These are phyloP conservation scores for Notamacropus eugenii DNA, from an alignment of 2,797 vertebrate species.

Conservation along the genomic window DNA sequence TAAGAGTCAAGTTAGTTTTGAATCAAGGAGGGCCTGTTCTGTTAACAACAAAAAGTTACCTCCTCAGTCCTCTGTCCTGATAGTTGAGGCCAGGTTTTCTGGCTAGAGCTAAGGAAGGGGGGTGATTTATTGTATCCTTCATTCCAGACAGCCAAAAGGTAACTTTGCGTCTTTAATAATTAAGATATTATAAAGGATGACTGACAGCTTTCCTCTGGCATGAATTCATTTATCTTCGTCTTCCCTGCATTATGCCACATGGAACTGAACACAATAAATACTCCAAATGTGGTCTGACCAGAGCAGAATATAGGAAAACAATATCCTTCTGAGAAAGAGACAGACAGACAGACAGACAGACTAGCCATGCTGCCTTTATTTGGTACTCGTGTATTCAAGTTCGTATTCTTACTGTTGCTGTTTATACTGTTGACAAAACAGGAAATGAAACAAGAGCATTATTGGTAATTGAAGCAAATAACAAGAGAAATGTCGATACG, in stretches of 20 bases:
- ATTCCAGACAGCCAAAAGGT: not conserved
- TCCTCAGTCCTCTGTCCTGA: not conserved
- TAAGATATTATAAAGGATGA: not conserved
- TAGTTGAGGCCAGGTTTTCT: not conserved
- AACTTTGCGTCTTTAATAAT: not conserved
- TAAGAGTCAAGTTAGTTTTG: not conserved
- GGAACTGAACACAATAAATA: not conserved
- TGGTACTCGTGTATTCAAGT: not conserved
- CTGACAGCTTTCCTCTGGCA: not conserved
- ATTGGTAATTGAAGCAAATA: not conserved
- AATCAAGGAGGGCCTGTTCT: not conserved
- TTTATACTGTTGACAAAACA: not conserved
- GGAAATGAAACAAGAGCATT: not conserved
- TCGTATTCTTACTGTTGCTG: not conserved
- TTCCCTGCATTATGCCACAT: not conserved
- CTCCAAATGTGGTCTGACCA: not conserved
- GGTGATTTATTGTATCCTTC: not conserved
- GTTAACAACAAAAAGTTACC: not conserved
- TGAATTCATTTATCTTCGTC: not conserved
- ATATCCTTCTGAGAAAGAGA: not conserved
- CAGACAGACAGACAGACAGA: not conserved
- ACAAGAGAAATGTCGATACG: not conserved
- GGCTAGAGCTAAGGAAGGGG: not conserved
- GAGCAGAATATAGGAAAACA: not conserved
- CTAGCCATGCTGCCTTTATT: not conserved